Evolutionary conservation across 2,113 vertebrate genomes (phyloP), one percentile per base, ranked within the genome.

Genomic region (Halcyon malimbica): DNA sequence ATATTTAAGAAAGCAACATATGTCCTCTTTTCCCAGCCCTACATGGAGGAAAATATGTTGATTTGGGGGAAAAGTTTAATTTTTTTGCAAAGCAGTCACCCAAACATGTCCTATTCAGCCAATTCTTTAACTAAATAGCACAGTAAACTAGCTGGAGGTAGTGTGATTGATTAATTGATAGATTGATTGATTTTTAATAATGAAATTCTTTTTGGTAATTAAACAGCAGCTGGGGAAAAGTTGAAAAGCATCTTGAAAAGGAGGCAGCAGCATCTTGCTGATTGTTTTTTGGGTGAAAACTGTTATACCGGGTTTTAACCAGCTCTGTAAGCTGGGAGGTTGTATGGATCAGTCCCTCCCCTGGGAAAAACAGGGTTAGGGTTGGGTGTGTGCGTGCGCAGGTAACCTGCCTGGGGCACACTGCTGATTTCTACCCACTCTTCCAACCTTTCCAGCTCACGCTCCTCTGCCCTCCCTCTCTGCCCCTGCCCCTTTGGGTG

Each of bases 391-490:
- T 31, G 76, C 60, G 76, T 68, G 94, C 70, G 86, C 86, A 4
- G 74, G 89, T 17, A 88, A 59, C 80, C 81, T n/a, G 94, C 96
- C 94, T 33, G 81, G 87, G 96, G 94, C 89, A 73, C 80, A 0
- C 24, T 0, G 92, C 50, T 91, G 90, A 95, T 92, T 89, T 92
- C 94, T 74, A 84, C 69, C 86, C 13, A 4, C 68, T 93, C 53
- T 78, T 91, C 93, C 93, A 94, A 83, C 83, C 73, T 26, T 69
- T 68, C 92, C 84, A 94, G 92, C 88, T 95, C 93, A 88, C 1
- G 29, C 91, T 87, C 33, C 76, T 65, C 89, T 95, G 93, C 96
- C 96, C 96, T 95, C 91, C 94, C 95, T 94, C 94, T 46, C 75
- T 78, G 90, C 96, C 83, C 95, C 94, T 92, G 93, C 92, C 95